phyloP scores from a whole-genome alignment of 2,797 vertebrate genomes.

The Cyclopterus lumpus region DNA sequence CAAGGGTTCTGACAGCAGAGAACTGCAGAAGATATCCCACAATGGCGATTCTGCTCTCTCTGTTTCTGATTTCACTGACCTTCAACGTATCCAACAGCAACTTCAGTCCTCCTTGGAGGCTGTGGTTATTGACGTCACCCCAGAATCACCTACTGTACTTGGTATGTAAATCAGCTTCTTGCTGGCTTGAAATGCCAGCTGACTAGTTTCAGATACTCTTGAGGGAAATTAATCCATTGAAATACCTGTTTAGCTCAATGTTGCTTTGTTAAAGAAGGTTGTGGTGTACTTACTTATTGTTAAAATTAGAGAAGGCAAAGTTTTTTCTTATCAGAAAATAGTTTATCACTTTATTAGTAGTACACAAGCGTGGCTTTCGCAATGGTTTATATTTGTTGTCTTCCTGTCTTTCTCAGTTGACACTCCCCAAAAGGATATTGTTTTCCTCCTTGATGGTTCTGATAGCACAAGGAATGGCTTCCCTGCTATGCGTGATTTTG shows the following conservation, averaged over 20 bases:
- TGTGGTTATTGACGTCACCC: constrained; percentile 5
- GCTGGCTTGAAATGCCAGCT: background rate
- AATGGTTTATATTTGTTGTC: too few relatives aligned
- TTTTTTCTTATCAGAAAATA: too few relatives aligned
- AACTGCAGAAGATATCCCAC: constrained; percentile 52
- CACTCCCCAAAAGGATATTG: too few relatives aligned
- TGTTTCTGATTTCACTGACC: too few relatives aligned
- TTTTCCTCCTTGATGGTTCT: too few relatives aligned
- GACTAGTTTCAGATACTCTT: background rate
- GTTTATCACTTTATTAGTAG: too few relatives aligned
- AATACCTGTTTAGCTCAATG: background rate
- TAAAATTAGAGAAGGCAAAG: too few relatives aligned
- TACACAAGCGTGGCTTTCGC: too few relatives aligned
- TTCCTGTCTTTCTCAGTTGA: too few relatives aligned
- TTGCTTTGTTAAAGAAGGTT: background rate
- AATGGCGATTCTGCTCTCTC: constrained; percentile 7
- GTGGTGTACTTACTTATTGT: background rate
- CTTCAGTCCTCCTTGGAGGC: too few relatives aligned
- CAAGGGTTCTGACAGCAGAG: constrained; percentile 44
- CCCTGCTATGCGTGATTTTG: too few relatives aligned
- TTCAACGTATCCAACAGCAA: constrained; percentile 31
- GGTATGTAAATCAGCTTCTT: constrained; percentile 31
- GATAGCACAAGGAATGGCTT: too few relatives aligned
- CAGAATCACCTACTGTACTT: constrained; percentile 25
- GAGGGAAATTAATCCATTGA: background rate